Conservation (phyloP, 2,888 invertebrate species). For the Tetheella fluctuosa region DNA sequence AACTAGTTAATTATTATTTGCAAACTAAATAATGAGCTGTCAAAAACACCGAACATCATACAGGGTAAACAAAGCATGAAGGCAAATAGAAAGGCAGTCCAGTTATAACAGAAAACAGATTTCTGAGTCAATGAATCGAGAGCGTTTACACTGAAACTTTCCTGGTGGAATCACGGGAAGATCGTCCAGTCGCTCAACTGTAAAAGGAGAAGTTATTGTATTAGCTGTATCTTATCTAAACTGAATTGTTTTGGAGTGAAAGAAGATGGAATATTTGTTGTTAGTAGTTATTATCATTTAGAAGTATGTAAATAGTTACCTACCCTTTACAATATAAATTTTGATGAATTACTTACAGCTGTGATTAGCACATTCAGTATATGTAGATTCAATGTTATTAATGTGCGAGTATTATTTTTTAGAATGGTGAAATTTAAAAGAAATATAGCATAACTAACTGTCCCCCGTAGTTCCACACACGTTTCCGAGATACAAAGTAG, state of each 20-base stretch:
- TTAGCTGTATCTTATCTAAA: constrained; percentile 51
- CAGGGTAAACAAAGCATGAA: constrained; percentile 36
- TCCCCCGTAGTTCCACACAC: too few species aligned
- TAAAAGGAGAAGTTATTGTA: constrained; percentile 63
- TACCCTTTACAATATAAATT: too few species aligned
- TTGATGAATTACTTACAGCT: too few species aligned
- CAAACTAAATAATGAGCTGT: constrained; percentile 4
- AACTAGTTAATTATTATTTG: not conserved
- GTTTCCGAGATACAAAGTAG: too few species aligned
- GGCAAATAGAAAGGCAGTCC: constrained; percentile 45
- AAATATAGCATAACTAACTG: too few species aligned
- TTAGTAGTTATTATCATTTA: not conserved
- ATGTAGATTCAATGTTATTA: too few species aligned
- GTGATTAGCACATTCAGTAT: too few species aligned
- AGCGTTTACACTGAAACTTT: constrained; percentile 64
- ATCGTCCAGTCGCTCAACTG: constrained; percentile 62
- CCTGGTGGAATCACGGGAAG: constrained; percentile 60
- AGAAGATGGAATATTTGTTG: not conserved
- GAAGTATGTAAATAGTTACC: not conserved
- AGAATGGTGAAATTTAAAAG: too few species aligned
- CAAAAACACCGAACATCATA: constrained; percentile 28
- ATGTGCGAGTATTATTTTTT: too few species aligned
- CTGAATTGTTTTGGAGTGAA: constrained; percentile 29
- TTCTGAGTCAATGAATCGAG: constrained; percentile 73
- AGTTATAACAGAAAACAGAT: constrained; percentile 68